Base-by-base conservation (phyloP, 1,140 invertebrate species). In the Drosophila busckii region DNA sequence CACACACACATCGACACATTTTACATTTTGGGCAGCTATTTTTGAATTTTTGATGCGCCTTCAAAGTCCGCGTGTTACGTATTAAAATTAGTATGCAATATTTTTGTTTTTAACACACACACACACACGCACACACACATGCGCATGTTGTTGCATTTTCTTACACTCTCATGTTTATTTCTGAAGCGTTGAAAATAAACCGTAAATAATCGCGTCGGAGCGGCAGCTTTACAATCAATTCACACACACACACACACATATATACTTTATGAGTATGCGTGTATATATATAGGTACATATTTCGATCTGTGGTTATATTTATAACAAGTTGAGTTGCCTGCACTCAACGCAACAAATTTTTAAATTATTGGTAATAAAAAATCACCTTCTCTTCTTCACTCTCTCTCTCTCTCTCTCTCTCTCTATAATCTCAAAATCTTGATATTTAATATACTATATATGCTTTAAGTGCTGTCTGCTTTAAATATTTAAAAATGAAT, bases 31-130 rank as follows among this genome's bases (percentile, higher is more conserved):
- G 58, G 23, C 38, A n/a, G 42, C 46, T 78, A 73, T 80, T 78
- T 78, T 80, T 41, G 68, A 53, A 28, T 23, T 48, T 29, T 22
- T 35, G 50, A 50, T 63, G 52, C 44, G 62, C 54, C 63, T 71
- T 80, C 73, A 80, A 71, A 80, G 52, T 34, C 68, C 65, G 76
- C 75, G 69, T 82, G 65, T 82, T 82, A 82, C 56, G 75, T 82
- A 82, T 82, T 82, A 82, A 82, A 82, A 82, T 82, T 75, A 82
- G 75, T 82, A 75, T 82, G 76, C 75, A 82, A 82, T 75, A 82
- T 82, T 82, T 82, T 70, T 82, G 64, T 73, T 61, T 52, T 49
- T 56, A 46, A 65, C 25, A 35, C 49, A 50, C 28, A 31, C 31
- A 55, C 13, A 45, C 19, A 25, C 42, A 55, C 10, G 28, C 13